Evolutionary conservation across 2,113 vertebrate genomes (phyloP).

Genomic region (Microtus montanus): DNA sequence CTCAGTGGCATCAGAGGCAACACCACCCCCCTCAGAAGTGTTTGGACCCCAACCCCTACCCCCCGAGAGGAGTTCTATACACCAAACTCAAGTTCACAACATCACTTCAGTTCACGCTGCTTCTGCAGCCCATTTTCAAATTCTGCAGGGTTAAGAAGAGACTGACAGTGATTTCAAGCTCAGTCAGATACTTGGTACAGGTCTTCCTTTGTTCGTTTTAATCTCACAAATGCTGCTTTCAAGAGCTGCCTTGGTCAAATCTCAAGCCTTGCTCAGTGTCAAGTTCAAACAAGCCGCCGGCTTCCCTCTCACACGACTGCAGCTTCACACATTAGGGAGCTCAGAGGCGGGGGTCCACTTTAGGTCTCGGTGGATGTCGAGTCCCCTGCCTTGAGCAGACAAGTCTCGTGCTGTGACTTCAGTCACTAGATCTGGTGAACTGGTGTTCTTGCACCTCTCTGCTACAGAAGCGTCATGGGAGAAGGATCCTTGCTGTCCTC

Average conservation of each 20-base stretch:
- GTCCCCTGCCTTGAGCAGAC: background rate
- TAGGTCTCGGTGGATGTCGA: background rate
- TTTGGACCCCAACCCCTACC: no score
- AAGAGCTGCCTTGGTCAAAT: background rate
- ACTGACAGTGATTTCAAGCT: no score
- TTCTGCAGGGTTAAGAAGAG: background rate
- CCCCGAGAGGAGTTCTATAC: background rate
- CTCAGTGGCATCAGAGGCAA: rapidly evolving
- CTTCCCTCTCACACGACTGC: background rate
- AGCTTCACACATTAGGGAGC: background rate
- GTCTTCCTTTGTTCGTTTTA: background rate
- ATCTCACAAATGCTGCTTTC: no score
- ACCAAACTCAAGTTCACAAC: background rate
- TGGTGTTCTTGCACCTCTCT: background rate
- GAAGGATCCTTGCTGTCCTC: background rate
- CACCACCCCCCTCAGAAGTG: background rate
- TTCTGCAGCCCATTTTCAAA: background rate
- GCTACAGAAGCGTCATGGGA: background rate
- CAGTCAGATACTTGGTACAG: background rate
- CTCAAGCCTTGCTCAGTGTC: background rate
- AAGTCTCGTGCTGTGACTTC: background rate
- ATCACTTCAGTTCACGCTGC: background rate
- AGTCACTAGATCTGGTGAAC: background rate
- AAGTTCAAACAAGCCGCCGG: background rate
- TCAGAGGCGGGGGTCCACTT: background rate